Percentiles rank a stretch among this genome's conserved stretches.
Conservation (phyloP, 2,797 vertebrate species). For the Morelia viridis region DNA sequence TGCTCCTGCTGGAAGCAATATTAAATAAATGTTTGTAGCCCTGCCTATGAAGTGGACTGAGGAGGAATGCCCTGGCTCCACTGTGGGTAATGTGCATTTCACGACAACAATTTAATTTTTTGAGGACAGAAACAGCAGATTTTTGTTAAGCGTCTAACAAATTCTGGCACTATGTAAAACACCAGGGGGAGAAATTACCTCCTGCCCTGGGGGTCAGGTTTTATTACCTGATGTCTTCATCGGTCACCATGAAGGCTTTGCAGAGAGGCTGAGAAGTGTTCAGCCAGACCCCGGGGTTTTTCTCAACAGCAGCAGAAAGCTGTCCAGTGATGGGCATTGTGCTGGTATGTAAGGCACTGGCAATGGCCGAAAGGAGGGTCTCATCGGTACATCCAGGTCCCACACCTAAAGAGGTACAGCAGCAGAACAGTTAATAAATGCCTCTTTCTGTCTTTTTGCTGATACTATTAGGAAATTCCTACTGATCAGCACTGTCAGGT, state of each 20-base stretch:
- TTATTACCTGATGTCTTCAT: conserved; percentile 93
- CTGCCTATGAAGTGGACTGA: not conserved
- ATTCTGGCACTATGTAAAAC: not conserved
- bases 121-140: not conserved
- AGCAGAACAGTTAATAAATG: not conserved
- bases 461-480: not conserved
- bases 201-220: not conserved
- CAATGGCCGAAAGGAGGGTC: conserved; percentile 93
- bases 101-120: not conserved
- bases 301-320: conserved; percentile 95
- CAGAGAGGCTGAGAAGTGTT: conserved; percentile 96
- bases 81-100: not conserved
- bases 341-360: conserved; percentile 95
- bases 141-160: not conserved
- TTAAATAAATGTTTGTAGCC: not conserved
- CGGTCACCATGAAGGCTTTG: conserved; percentile 97
- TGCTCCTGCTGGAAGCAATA: not conserved
- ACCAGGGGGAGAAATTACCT: not conserved
- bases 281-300: conserved; percentile 97
- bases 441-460: too few relatives aligned
- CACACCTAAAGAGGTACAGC: conserved; percentile 77
- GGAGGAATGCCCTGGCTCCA: not conserved
- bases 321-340: conserved; percentile 95
- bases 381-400: conserved; percentile 96
- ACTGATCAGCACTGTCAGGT: too few relatives aligned